Percentiles rank a stretch among this genome's conserved stretches.
Conservation (phyloP, 2,888 invertebrate genomes). For the Lasioglossum marginatum region DNA sequence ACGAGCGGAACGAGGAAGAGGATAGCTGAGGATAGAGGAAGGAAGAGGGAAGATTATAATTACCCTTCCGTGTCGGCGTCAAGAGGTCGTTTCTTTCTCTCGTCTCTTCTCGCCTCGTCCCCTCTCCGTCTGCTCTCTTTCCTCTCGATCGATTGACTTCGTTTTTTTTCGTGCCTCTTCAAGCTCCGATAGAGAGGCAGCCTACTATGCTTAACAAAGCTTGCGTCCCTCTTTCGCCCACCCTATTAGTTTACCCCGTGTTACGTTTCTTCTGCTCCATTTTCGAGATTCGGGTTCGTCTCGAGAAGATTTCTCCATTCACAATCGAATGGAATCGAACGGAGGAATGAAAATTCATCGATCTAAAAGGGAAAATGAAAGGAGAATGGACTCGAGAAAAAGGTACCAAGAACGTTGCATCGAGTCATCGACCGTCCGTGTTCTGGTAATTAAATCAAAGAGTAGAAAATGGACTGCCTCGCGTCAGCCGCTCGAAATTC, state of each 20-base stretch:
- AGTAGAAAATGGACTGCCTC: not conserved
- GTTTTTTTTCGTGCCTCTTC: not conserved
- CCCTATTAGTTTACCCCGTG: not conserved
- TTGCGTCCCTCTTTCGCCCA: not conserved
- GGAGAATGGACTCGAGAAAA: not conserved
- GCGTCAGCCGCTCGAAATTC: not conserved
- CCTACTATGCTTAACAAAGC: constrained; percentile 27
- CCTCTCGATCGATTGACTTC: constrained; percentile 23
- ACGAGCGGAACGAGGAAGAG: constrained; percentile 32
- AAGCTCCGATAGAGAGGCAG: not conserved
- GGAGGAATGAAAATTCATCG: not conserved
- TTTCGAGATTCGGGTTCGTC: not conserved
- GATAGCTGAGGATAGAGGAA: constrained; percentile 20
- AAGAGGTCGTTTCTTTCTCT: constrained; percentile 42
- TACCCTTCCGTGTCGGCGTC: constrained; percentile 62
- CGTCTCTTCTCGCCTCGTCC: constrained; percentile 21
- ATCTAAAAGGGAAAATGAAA: not conserved
- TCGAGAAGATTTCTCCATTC: not conserved
- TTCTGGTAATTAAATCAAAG: not conserved
- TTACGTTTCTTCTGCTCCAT: constrained; percentile 22
- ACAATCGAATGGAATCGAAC: not conserved
- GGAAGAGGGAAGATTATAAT: constrained; percentile 68
- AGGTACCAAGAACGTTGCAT: not conserved
- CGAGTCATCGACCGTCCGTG: not conserved
- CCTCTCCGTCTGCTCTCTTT: not conserved